Evolutionary conservation across 1,140 invertebrate species (phyloP).

Genomic region (Grapholita molesta): DNA sequence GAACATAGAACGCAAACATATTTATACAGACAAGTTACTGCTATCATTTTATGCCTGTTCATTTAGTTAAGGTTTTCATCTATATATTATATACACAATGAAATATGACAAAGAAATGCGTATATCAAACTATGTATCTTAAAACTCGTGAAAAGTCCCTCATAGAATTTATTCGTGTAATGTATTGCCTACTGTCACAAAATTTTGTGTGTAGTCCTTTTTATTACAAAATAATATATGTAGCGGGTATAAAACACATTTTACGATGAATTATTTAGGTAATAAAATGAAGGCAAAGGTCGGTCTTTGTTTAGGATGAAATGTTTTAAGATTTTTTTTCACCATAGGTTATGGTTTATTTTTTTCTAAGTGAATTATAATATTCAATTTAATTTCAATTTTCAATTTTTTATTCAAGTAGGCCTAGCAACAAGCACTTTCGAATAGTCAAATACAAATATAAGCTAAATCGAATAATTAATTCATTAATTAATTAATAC

Average conservation of each 20-base stretch:
- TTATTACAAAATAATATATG: background rate
- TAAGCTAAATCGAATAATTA: no score
- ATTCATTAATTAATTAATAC: no score
- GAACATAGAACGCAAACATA: no score
- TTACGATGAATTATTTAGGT: constrained; percentile 5
- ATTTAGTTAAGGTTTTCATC: no score
- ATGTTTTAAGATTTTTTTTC: background rate
- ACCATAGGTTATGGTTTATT: background rate
- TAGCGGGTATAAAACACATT: background rate
- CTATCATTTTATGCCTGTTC: no score
- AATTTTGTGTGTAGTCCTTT: background rate
- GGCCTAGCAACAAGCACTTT: no score
- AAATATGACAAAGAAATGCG: no score
- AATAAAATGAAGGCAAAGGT: background rate
- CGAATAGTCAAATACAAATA: no score
- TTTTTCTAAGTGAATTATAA: constrained; percentile 11
- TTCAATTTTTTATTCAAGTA: no score
- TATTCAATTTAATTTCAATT: background rate
- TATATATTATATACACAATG: no score
- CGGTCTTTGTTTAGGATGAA: background rate
- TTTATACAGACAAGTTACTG: no score
- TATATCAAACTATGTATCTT: background rate
- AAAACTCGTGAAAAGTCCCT: background rate
- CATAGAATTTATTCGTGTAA: background rate
- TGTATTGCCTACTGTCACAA: background rate